Evolutionary conservation across 2,797 vertebrate genomes (phyloP).

Genomic region (Erethizon dorsatum): DNA sequence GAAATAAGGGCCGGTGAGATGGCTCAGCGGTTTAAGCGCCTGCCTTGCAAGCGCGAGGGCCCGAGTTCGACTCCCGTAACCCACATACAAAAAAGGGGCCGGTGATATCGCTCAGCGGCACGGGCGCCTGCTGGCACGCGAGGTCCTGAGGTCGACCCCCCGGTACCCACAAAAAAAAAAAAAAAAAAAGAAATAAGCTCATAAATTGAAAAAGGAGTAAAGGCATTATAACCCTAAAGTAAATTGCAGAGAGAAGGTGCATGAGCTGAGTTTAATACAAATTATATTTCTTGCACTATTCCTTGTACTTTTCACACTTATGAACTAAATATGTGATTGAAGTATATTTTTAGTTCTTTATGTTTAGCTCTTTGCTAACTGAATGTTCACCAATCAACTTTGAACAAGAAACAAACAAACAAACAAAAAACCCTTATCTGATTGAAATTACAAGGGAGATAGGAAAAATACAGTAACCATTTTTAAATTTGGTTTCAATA

Average conservation of each 20-base stretch:
- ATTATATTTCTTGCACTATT: background rate
- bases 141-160: too few species aligned
- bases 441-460: conserved; percentile 82
- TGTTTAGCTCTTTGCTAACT: conserved; percentile 60
- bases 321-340: conserved; percentile 62
- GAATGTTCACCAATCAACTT: conserved; percentile 5
- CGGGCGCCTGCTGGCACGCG: too few species aligned
- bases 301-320: background rate
- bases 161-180: too few species aligned
- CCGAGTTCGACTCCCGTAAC: too few species aligned
- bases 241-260: background rate
- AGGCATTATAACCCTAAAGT: background rate
- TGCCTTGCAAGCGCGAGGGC: too few species aligned
- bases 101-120: too few species aligned
- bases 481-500: conserved; percentile 80
- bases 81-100: too few species aligned
- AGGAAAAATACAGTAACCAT: conserved; percentile 74
- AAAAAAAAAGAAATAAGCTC: background rate
- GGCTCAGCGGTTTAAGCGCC: too few species aligned
- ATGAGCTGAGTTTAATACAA: background rate
- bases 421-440: conserved; percentile 55
- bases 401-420: conserved; percentile 61
- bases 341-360: background rate
- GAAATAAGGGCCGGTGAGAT: too few species aligned
- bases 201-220: conserved; percentile 45